Conservation (phyloP, 2,113 vertebrate species). For the Oxyruncus cristatus region DNA sequence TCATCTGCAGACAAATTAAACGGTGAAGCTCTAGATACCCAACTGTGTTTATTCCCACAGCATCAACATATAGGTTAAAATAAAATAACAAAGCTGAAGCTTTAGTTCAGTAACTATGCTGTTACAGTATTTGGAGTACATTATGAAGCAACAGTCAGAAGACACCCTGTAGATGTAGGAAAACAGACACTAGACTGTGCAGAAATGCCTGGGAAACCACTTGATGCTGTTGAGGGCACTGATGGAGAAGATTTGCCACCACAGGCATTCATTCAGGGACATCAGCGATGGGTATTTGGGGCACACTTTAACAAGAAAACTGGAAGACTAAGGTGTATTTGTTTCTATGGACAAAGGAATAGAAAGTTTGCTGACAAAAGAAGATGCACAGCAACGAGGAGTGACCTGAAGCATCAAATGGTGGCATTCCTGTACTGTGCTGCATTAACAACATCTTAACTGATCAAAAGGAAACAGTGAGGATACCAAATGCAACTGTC, state of each 20-base stretch:
- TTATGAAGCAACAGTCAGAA: not conserved
- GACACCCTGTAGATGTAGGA: not conserved
- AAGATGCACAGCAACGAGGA: not conserved
- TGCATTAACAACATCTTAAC: not conserved
- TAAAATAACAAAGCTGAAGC: not conserved
- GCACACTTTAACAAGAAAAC: not conserved
- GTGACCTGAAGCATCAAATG: not conserved
- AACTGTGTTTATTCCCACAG: not conserved
- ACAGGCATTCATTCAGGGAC: not conserved
- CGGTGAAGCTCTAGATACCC: not conserved
- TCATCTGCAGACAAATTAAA: not conserved
- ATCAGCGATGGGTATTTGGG: not conserved
- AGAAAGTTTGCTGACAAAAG: not conserved
- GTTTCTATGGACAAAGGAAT: not conserved
- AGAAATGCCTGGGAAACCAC: not conserved
- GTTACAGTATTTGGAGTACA: not conserved
- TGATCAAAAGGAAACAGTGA: not conserved
- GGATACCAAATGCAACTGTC: not conserved
- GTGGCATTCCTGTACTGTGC: not conserved
- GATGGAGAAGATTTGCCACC: not conserved
- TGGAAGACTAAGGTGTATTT: not conserved
- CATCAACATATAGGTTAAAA: not conserved
- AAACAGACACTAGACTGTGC: not conserved
- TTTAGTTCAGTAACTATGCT: not conserved
- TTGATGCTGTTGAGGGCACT: not conserved